Base-by-base conservation (phyloP, 2,888 invertebrate genomes). In the Rotaria magnacalcarata region DNA sequence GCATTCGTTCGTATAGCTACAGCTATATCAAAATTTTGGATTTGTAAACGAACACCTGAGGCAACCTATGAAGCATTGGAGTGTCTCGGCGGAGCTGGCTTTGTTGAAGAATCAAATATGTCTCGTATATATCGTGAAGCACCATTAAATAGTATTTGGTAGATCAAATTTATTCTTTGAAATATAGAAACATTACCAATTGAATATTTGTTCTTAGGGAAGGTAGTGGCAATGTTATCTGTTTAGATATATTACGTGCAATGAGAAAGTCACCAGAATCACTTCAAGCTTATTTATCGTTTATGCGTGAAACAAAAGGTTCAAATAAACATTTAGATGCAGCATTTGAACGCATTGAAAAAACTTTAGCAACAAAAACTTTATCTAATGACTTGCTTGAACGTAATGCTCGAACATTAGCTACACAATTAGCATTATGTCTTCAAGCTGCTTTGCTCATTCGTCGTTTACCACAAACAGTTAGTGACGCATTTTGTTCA, bases 171-270 rank as follows among this genome's bases (percentile, higher is more conserved):
- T 41, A 47, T 47, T 47, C 11, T 10, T 47, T 11, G 11, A 47
- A 47, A 47, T 10, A 47, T 10, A 47, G 47, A 47, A 47, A 47
- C 47, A 47, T 11, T 47, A 47, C 4, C 47, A 47, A 47, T 47
- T 47, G 47, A 11, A 10, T 11, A 10, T 47, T 47, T 16, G 10
- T n/a, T 4, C 27, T 67, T 67, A 80, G 80, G 80, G 80, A 80
- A 47, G 80, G 80, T 47, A 80, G 80, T 80, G 80, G 80, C 47
- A 80, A 80, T 80, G 80, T 80, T 80, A 80, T 80, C 3, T 80
- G 80, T 47, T 19, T 80, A 4, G 80, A 80, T 80, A 80, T 80
- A 47, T 47, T 80, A 47, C 80, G 80, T 47, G 80, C 80, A 47
- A 80, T 80, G 80, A 80, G 47, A 47, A 47, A 47, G 11, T 80